Evolutionary conservation across 2,888 invertebrate species (phyloP).

Genomic region (Erynnis tages): DNA sequence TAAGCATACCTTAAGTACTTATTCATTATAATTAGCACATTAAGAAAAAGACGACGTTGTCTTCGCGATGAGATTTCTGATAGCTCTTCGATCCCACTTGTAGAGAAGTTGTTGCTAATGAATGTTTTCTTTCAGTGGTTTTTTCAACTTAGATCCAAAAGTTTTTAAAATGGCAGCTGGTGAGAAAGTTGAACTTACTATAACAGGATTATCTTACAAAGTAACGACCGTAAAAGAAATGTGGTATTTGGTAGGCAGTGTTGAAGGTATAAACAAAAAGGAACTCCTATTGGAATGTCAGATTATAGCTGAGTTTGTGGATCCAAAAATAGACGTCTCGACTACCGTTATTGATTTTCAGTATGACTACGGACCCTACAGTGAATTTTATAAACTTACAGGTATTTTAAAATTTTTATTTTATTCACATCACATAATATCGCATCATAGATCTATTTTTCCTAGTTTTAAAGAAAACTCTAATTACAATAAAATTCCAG

Average conservation of each 20-base stretch:
- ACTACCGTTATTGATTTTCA: constrained; percentile 72
- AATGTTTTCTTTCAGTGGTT: constrained; percentile 50
- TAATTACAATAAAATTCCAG: constrained; percentile 52
- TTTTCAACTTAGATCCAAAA: constrained; percentile 72
- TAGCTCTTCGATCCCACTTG: too few relatives aligned
- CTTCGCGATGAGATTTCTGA: too few relatives aligned
- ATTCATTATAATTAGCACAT: too few relatives aligned
- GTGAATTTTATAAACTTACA: constrained; percentile 66
- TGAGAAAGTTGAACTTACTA: constrained; percentile 61
- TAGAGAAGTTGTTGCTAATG: background rate
- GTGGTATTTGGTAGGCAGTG: constrained; percentile 81
- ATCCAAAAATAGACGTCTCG: constrained; percentile 79
- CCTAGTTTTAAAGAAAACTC: too few relatives aligned
- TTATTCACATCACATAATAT: background rate
- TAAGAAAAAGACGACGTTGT: too few relatives aligned
- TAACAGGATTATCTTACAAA: constrained; percentile 63
- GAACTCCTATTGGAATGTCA: constrained; percentile 74
- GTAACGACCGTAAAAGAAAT: constrained; percentile 71
- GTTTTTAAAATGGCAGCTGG: constrained; percentile 67
- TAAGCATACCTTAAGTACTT: too few relatives aligned
- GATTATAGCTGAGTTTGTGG: constrained; percentile 79
- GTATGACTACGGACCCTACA: constrained; percentile 71
- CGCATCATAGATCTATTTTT: too few relatives aligned
- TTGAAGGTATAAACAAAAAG: constrained; percentile 77
- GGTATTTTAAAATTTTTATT: too few relatives aligned